Evolutionary conservation across 2,113 vertebrate species (phyloP).

Genomic region (Baryphthengus martii): DNA sequence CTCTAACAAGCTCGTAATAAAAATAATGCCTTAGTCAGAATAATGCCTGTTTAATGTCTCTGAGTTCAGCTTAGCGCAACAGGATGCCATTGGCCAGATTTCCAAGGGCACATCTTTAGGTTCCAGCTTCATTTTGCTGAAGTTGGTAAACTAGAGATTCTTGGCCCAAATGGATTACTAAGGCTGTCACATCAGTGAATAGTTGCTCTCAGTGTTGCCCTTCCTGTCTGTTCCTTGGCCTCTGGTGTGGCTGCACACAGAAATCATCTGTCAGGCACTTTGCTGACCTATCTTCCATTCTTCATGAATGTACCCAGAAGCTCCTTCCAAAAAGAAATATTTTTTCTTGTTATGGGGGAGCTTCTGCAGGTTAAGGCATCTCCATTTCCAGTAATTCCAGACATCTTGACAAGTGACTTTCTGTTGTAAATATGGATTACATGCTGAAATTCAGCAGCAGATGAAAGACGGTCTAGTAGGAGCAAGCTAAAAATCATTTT

Average conservation of each 20-base stretch:
- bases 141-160: background rate
- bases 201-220: background rate
- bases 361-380: background rate
- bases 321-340: background rate
- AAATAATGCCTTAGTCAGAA: background rate
- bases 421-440: background rate
- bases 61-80: background rate
- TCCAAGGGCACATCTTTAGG: background rate
- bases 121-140: background rate
- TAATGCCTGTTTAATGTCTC: background rate
- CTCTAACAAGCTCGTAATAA: background rate
- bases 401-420: background rate
- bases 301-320: background rate
- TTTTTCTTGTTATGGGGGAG: background rate
- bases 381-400: background rate
- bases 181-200: background rate
- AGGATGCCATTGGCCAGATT: background rate
- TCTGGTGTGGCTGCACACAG: background rate
- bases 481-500: background rate
- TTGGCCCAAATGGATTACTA: background rate
- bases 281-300: background rate
- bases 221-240: background rate
- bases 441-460: background rate
- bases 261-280: background rate
- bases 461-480: background rate